Conservation (phyloP, 2,113 vertebrate species). For the Lasiurus cinereus region DNA sequence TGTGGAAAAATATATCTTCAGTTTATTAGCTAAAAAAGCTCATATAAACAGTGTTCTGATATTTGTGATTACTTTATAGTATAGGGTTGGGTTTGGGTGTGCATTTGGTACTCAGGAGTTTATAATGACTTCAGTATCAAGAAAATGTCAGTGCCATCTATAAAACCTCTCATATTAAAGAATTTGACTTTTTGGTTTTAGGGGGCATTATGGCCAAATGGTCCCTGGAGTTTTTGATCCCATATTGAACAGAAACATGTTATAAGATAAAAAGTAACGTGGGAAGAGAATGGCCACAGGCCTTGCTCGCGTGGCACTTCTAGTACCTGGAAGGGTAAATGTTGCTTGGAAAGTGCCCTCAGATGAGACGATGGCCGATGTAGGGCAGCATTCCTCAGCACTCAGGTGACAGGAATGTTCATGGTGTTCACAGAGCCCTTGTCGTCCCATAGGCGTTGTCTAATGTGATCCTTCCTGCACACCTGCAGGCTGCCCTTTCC, state of each 20-base stretch:
- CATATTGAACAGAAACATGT: background rate
- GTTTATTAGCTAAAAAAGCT: background rate
- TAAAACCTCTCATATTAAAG: background rate
- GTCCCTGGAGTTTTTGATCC: background rate
- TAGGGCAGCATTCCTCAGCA: background rate
- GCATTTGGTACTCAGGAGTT: background rate
- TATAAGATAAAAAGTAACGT: background rate
- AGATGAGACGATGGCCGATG: background rate
- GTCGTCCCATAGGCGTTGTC: background rate
- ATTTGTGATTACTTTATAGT: background rate
- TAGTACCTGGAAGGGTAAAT: background rate
- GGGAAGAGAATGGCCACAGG: background rate
- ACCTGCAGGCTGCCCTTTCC: background rate
- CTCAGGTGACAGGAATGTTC: rapidly evolving
- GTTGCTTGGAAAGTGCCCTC: background rate
- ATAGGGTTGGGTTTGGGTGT: background rate
- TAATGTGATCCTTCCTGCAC: background rate
- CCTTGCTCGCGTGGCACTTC: background rate
- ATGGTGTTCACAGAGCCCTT: background rate
- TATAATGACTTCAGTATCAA: background rate
- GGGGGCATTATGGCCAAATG: background rate
- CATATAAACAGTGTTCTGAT: conserved; percentile 8
- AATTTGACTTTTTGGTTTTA: background rate
- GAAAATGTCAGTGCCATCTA: conserved; percentile 27
- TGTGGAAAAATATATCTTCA: background rate